Percentiles rank a stretch among this genome's conserved stretches.
phyloP scores from a whole-genome alignment of 2,113 vertebrate species.

The Lepus timidus region DNA sequence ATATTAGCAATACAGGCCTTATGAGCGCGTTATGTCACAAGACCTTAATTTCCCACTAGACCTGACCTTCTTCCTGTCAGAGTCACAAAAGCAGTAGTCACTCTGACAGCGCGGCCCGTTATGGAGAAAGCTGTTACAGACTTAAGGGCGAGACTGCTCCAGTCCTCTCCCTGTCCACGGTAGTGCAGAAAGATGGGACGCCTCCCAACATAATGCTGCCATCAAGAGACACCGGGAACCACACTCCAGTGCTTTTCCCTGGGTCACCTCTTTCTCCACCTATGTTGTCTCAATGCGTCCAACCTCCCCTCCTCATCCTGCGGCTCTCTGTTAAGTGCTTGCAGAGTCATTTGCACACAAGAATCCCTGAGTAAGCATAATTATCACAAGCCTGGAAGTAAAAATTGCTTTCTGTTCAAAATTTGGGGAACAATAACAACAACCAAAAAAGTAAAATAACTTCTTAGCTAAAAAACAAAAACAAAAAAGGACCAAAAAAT shows the following conservation, averaged over 20 bases:
- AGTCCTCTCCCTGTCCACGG: not conserved
- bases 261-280: not conserved
- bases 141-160: not conserved
- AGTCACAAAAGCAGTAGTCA: not conserved
- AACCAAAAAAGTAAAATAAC: not conserved
- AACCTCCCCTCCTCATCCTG: slow-evolving; percentile 17
- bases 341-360: slow-evolving; percentile 47
- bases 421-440: not conserved
- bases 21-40: not conserved
- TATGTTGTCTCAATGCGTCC: slow-evolving; percentile 54
- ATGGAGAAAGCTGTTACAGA: not conserved
- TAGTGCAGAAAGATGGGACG: not conserved
- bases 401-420: slow-evolving; percentile 59
- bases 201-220: not conserved
- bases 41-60: not conserved
- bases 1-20: not conserved
- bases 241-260: not conserved
- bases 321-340: slow-evolving; percentile 36
- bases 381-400: slow-evolving; percentile 24
- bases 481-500: not conserved
- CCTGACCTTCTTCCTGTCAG: not conserved
- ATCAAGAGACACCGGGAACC: not conserved
- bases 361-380: slow-evolving; percentile 57
- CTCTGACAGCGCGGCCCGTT: not conserved
- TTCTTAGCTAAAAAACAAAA: slow-evolving; percentile 51